Evolutionary conservation across 2,797 vertebrate genomes (phyloP).

Genomic region (Enteromius unitaeniatus): DNA sequence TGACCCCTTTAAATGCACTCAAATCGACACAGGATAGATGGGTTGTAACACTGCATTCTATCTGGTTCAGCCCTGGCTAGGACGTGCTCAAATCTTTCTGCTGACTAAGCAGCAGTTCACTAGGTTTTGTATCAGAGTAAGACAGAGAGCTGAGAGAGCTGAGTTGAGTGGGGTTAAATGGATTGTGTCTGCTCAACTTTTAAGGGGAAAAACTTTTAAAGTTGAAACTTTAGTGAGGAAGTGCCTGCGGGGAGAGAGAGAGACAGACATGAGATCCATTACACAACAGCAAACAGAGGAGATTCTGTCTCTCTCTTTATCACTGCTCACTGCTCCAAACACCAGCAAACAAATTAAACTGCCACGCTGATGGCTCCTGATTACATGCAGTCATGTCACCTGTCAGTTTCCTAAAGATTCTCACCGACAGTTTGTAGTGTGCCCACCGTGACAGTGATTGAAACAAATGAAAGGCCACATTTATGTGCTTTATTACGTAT

Average conservation of each 20-base stretch:
- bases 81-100: neutral
- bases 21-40: neutral
- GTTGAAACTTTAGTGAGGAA: conserved; percentile 34
- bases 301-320: conserved; percentile 11
- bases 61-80: neutral
- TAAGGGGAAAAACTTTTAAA: conserved; percentile 30
- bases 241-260: conserved; percentile 25
- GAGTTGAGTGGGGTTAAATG: conserved; percentile 36
- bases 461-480: neutral
- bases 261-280: conserved; percentile 14
- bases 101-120: neutral
- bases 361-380: conserved; percentile 4
- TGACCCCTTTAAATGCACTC: neutral
- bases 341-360: conserved; percentile 29
- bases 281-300: conserved; percentile 36
- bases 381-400: conserved; percentile 17
- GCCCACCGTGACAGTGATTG: neutral
- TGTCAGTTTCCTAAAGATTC: conserved; percentile 29
- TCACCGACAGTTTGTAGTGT: neutral
- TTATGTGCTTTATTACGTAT: neutral
- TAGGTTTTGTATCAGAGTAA: neutral
- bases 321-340: neutral
- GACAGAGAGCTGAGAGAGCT: neutral
- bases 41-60: neutral
- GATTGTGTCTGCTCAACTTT: conserved; percentile 32